A percentile compares a stretch with the other conserved stretches of the same genome.
Evolutionary conservation across 2,113 vertebrate species (phyloP).

Genomic region (Hucho hucho): DNA sequence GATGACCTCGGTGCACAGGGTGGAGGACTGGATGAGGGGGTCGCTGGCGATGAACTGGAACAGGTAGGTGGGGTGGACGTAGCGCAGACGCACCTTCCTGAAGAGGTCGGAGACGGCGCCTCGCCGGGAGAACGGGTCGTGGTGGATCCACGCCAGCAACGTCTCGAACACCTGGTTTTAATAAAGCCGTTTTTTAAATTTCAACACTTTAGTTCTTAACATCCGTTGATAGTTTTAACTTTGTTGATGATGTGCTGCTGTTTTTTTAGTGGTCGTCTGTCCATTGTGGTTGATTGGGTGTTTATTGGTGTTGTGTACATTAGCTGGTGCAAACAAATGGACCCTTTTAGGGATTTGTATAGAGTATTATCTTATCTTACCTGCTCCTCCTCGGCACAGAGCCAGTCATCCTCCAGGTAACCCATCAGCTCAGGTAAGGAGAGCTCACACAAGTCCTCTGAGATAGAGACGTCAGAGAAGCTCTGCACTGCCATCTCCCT

Average conservation of each 20-base stretch:
- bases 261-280: no score
- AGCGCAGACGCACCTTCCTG: constrained; percentile 86
- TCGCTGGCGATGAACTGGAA: constrained; percentile 91
- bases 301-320: no score
- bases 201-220: no score
- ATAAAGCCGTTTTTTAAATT: no score
- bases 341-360: no score
- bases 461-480: constrained; percentile 85
- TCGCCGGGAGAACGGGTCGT: constrained; percentile 80
- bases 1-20: constrained; percentile 82
- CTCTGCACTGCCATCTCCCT: constrained; percentile 81
- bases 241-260: no score
- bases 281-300: no score
- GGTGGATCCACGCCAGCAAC: constrained; percentile 88
- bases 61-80: constrained; percentile 92
- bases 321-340: no score
- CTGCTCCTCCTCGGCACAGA: constrained; percentile 91
- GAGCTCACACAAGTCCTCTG: constrained; percentile 88
- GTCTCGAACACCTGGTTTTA: constrained; percentile 81
- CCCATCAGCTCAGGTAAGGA: constrained; percentile 80
- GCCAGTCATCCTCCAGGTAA: constrained; percentile 88
- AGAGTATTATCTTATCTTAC: no score
- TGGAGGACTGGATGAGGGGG: constrained; percentile 84
- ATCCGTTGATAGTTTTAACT: no score
- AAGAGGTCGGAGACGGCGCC: constrained; percentile 84